Base-by-base conservation (phyloP, 2,797 vertebrate species). In the Nasua narica region DNA sequence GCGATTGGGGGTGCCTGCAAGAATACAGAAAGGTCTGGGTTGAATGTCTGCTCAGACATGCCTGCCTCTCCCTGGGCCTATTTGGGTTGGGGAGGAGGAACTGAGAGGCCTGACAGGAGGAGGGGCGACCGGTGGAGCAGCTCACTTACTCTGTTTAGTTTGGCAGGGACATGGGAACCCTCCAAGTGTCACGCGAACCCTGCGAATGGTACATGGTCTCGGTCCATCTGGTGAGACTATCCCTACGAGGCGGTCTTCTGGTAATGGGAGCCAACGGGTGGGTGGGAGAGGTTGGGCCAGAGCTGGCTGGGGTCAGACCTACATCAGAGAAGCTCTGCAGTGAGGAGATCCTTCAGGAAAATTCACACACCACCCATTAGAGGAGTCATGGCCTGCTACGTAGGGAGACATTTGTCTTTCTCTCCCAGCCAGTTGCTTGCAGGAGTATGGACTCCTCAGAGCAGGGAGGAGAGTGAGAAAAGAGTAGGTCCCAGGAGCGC, bases 331-430 rank as follows among this genome's bases (percentile, higher is more conserved):
- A 76, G 81, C 25, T 35, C 5, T 82, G 43, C 27, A 21, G 16
- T 67, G 9, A 54, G 35, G 35, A 29, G 19, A 21, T 56, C n/a
- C 43, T 52, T 84, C 8, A 0, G 72, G 67, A 90, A 58, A 76
- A 65, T 19, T 43, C n/a, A 37, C 21, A n/a, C 3, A 35, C 27
- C 37, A 78, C n/a, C 13, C 48, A 21, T 62, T 35, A 15, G 56
- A 70, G 52, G 0, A 2, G 5, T 29, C 0, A 3, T 48, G 37
- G 65, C 43, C 4, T 1, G 7, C 72, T 16, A 2, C 0, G 7
- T 3, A 21, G 72, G 50, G 16, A 65, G 69, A 32, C 3, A 5
- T 16, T 86, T 27, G 50, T 29, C 62, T 89, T 60, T 79, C n/a
- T 48, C 15, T 88, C 19, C 19, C 58, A 77, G 29, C 15, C 16